Conservation (phyloP, 2,113 vertebrate genomes). For the Crotalus viridis region DNA sequence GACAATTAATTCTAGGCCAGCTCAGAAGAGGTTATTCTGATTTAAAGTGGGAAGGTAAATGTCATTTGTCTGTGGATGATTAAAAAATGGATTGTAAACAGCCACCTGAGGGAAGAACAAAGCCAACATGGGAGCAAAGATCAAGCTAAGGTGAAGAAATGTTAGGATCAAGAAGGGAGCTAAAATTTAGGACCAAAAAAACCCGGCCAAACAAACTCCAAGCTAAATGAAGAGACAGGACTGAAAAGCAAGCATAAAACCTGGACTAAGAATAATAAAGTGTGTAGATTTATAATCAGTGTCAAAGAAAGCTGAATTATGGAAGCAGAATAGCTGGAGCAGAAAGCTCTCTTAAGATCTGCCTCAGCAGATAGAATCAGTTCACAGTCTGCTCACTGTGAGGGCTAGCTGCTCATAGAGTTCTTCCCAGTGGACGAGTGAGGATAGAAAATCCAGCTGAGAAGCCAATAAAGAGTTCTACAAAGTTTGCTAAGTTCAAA, state of each 20-base stretch:
- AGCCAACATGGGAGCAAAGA: not conserved
- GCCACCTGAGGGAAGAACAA: not conserved
- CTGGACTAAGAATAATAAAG: not conserved
- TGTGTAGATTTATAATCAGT: not conserved
- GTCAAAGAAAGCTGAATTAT: not conserved
- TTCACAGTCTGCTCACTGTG: not conserved
- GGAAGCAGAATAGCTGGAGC: not conserved
- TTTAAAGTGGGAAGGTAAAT: not conserved
- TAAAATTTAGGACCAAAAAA: not conserved
- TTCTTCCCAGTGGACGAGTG: not conserved
- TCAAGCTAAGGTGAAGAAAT: not conserved
- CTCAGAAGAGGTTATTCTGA: not conserved
- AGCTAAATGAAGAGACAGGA: not conserved
- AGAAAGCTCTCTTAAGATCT: not conserved
- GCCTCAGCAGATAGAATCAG: not conserved
- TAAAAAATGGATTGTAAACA: not conserved
- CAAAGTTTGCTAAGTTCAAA: not conserved
- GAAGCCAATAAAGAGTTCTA: not conserved
- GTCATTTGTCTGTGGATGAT: not conserved
- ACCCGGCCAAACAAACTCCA: not conserved
- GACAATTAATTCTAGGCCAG: slow-evolving; percentile 8
- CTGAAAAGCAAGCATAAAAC: not conserved
- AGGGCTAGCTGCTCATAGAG: not conserved
- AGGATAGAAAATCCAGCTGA: not conserved
- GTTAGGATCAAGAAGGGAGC: not conserved